These are phyloP conservation scores for Melipona quadrifasciata DNA, from an alignment of 1,140 invertebrate species.

Conservation along the genomic window DNA sequence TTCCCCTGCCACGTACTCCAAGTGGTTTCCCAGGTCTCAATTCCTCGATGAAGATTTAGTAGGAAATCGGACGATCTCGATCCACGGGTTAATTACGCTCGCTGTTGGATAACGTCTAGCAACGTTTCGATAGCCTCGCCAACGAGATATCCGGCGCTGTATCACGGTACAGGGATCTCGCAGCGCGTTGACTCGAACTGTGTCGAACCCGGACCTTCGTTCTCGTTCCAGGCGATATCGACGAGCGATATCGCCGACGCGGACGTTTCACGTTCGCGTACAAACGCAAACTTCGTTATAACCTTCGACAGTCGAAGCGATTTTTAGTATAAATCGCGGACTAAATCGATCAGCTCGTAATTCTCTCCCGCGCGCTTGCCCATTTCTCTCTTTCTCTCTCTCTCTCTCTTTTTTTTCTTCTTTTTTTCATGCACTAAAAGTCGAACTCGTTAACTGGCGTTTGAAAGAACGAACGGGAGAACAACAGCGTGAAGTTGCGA, in stretches of 20 bases:
- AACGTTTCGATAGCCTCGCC: neutral
- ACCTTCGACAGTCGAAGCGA: too few relatives aligned
- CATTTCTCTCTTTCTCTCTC: too few relatives aligned
- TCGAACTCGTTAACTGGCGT: neutral
- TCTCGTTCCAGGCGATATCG: neutral
- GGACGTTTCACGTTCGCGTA: neutral
- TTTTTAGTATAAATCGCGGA: too few relatives aligned
- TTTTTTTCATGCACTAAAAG: neutral
- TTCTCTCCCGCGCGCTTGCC: neutral
- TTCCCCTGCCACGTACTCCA: neutral
- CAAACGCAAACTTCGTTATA: neutral
- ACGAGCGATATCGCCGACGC: constrained; percentile 3
- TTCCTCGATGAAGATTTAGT: neutral
- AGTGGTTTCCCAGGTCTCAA: neutral
- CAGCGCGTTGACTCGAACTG: neutral
- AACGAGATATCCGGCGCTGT: neutral
- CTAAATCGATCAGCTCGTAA: too few relatives aligned
- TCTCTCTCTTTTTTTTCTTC: neutral
- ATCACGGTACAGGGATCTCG: neutral
- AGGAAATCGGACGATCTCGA: neutral
- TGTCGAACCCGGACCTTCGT: neutral
- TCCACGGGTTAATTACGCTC: neutral
- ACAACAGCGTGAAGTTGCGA: neutral
- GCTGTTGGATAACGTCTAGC: neutral
- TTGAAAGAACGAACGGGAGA: neutral